Percentiles rank a stretch among this genome's conserved stretches.
phyloP scores from a whole-genome alignment of 1,140 invertebrate genomes.

The Drosophila lowei region DNA sequence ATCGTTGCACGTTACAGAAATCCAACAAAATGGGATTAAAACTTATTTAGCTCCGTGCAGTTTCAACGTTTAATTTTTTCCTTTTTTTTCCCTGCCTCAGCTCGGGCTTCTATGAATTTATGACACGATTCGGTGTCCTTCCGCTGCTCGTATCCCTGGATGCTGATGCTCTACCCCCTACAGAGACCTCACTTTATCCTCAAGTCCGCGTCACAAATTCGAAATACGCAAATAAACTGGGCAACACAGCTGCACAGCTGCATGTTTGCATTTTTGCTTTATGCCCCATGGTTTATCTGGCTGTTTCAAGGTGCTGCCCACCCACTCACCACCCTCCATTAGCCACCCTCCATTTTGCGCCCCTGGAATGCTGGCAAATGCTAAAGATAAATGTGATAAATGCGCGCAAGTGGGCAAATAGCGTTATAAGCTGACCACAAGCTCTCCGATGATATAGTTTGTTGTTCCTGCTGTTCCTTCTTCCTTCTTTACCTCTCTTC shows the following conservation, averaged over 20 bases:
- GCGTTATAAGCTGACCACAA: constrained; percentile 76
- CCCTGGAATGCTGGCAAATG: constrained; percentile 12
- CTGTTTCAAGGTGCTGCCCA: constrained; percentile 45
- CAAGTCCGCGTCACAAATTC: constrained; percentile 45
- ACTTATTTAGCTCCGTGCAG: constrained; percentile 64
- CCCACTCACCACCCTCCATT: neutral
- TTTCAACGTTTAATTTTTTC: constrained; percentile 16
- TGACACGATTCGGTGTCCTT: constrained; percentile 38
- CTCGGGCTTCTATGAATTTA: constrained; percentile 61
- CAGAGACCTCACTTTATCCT: constrained; percentile 20
- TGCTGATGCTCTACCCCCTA: too few species aligned
- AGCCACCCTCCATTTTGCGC: neutral
- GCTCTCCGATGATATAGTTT: constrained; percentile 42
- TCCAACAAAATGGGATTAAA: constrained; percentile 76
- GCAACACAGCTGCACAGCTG: constrained; percentile 56
- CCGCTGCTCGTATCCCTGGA: neutral
- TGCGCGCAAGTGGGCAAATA: constrained; percentile 69
- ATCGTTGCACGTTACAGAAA: constrained; percentile 53
- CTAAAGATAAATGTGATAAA: constrained; percentile 76
- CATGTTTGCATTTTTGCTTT: constrained; percentile 73
- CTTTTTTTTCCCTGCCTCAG: constrained; percentile 19
- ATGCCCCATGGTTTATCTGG: constrained; percentile 61
- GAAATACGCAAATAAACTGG: constrained; percentile 71
- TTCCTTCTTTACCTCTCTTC: too few species aligned
- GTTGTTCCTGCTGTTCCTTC: constrained; percentile 8